These are phyloP conservation scores for Pleuronectes platessa DNA, from an alignment of 2,113 vertebrate genomes.

Conservation along the genomic window DNA sequence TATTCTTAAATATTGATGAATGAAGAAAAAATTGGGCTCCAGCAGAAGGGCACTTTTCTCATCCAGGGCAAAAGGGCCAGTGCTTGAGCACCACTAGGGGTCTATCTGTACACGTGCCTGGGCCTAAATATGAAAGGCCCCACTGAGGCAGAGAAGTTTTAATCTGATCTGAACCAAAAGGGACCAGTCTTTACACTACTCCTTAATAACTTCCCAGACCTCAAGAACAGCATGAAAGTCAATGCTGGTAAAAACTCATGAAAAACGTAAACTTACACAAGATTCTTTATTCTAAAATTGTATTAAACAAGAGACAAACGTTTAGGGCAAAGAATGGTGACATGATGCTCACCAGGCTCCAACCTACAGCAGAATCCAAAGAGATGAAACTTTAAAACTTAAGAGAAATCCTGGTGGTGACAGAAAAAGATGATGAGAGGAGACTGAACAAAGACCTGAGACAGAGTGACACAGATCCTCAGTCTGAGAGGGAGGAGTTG, in stretches of 20 bases:
- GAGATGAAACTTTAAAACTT: too few relatives aligned
- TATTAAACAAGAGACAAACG: too few relatives aligned
- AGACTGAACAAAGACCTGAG: slow-evolving; percentile 11
- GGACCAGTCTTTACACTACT: slow-evolving; percentile 3
- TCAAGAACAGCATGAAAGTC: too few relatives aligned
- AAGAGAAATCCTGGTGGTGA: slow-evolving; percentile 1
- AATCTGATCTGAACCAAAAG: slow-evolving; percentile 26
- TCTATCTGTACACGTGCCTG: slow-evolving; percentile 17
- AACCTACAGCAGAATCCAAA: background rate
- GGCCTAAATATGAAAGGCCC: slow-evolving; percentile 19
- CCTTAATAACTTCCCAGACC: slow-evolving; percentile 2
- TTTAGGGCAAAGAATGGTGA: too few relatives aligned
- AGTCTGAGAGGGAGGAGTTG: background rate
- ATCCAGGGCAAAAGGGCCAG: too few relatives aligned
- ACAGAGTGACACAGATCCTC: background rate
- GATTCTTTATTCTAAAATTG: too few relatives aligned
- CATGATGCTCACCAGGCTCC: background rate
- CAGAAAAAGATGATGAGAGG: background rate
- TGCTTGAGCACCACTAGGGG: too few relatives aligned
- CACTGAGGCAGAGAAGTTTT: slow-evolving; percentile 6
- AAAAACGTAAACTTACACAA: too few relatives aligned
- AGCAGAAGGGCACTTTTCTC: too few relatives aligned
- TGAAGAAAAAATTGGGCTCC: too few relatives aligned
- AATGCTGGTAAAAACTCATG: too few relatives aligned
- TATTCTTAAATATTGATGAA: too few relatives aligned